A percentile compares a stretch with the other conserved stretches of the same genome.
Conservation (phyloP, 2,797 vertebrate genomes). For the Typhlichthys eigenmanni region DNA sequence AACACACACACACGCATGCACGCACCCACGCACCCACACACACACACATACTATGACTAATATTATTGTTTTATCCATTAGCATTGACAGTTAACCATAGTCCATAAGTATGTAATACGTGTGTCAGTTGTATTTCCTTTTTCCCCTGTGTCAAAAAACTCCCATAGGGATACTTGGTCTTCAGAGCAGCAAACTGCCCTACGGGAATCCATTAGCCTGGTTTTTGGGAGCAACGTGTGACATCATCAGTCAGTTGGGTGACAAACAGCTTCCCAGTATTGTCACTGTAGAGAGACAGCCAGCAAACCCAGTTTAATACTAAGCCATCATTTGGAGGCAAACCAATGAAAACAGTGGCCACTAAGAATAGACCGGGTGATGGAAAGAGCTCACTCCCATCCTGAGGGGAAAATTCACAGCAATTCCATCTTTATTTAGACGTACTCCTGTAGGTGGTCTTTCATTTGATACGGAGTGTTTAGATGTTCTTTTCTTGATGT, state of each 20-base stretch:
- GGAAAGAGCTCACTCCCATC: slow-evolving; percentile 74
- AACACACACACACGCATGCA: slow-evolving; percentile 4
- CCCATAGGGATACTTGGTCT: too few species aligned
- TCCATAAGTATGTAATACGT: neutral
- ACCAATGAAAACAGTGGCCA: slow-evolving; percentile 68
- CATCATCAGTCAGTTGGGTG: slow-evolving; percentile 56
- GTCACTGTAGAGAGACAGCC: slow-evolving; percentile 67
- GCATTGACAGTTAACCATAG: neutral
- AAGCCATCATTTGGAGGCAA: slow-evolving; percentile 66
- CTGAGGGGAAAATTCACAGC: slow-evolving; percentile 61
- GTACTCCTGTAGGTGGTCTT: slow-evolving; percentile 47
- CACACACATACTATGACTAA: neutral
- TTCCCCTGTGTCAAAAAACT: slow-evolving; percentile 17
- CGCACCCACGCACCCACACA: neutral
- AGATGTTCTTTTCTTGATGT: slow-evolving; percentile 53
- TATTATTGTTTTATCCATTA: neutral
- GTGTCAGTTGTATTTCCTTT: too few species aligned
- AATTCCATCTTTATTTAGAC: slow-evolving; percentile 62
- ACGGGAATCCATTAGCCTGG: too few species aligned
- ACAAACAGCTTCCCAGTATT: slow-evolving; percentile 81
- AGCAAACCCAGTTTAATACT: slow-evolving; percentile 67
- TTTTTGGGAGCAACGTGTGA: neutral
- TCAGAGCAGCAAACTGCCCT: too few species aligned
- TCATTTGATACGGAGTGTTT: slow-evolving; percentile 59
- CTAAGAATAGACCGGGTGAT: slow-evolving; percentile 74